A percentile compares a stretch with the other conserved stretches of the same genome.
Evolutionary conservation across 2,113 vertebrate genomes (phyloP).

Genomic region (Carollia perspicillata): DNA sequence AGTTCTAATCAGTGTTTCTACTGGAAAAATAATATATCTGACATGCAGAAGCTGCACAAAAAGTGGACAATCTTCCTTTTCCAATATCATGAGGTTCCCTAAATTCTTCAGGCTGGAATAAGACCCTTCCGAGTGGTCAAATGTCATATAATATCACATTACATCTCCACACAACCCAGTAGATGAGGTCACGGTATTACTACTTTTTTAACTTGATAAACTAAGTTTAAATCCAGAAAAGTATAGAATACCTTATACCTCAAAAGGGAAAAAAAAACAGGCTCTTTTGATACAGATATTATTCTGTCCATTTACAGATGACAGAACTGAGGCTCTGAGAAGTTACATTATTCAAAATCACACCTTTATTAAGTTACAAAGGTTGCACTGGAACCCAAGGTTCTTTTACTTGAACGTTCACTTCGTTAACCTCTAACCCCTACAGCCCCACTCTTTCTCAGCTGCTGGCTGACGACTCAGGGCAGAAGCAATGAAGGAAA

Average conservation of each 20-base stretch:
- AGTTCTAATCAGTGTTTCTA: neutral
- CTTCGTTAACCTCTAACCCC: neutral
- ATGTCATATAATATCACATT: neutral
- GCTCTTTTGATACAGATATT: neutral
- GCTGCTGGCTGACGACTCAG: neutral
- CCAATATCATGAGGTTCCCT: neutral
- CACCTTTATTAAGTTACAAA: neutral
- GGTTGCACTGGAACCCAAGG: neutral
- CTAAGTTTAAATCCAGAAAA: neutral
- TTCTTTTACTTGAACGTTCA: neutral
- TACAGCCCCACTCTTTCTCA: neutral
- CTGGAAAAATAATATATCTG: neutral
- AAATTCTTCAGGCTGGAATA: neutral
- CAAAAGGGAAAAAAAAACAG: neutral
- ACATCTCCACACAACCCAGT: neutral
- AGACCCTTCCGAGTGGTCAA: neutral
- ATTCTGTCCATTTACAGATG: neutral
- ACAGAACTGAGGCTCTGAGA: neutral
- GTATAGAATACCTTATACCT: neutral
- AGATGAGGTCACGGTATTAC: neutral
- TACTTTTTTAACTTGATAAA: neutral
- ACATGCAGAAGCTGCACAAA: neutral
- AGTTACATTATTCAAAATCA: neutral
- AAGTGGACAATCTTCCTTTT: neutral
- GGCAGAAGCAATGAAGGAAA: neutral